Base-by-base conservation (phyloP, 2,888 invertebrate species). In the Opisthograptis luteolata region DNA sequence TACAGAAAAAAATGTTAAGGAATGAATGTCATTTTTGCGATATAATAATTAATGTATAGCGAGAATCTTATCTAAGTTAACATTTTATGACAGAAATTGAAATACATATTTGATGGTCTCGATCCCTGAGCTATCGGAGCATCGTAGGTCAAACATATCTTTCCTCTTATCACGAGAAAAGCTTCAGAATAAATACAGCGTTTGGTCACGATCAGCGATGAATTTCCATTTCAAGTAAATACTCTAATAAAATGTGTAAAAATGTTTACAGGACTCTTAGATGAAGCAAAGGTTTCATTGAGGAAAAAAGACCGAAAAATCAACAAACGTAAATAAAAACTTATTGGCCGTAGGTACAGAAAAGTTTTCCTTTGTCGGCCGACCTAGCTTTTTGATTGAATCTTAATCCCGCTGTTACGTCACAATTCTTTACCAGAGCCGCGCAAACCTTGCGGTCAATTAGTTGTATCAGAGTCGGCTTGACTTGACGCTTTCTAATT, bases 401-500 rank as follows among this genome's bases (percentile, higher is more conserved):
- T 51, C 13, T 44, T 50, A 50, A 51, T 51, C 50, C 44, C 24
- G 35, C 37, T 54, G 46, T 81, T 82, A 80, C 78, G 68, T 81
- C 75, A 81, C 68, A 76, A n/a, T 82, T 80, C 72, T 71, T 40
- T 30, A 75, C 72, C 73, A 74, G 82, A 82, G 79, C 73, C 76
- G 80, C 70, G 83, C 81, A 81, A 84, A 86, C 79, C 81, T 86
- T 87, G 87, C 75, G 88, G 89, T 87, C 87, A 84, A 84, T 88
- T 87, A 86, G 86, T 78, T 73, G 78, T 77, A 78, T 70, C 76
- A 74, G 66, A 73, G 74, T 73, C 73, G 73, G 69, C 64, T 68
- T 66, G 67, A 50, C 78, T 84, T 80, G 87, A 83, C 87, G 88
- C 89, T 89, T 89, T 89, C 89, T 89, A 89, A 87, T 84, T 86